Evolutionary conservation across 2,797 vertebrate species (phyloP).

Genomic region (Peromyscus attwateri): DNA sequence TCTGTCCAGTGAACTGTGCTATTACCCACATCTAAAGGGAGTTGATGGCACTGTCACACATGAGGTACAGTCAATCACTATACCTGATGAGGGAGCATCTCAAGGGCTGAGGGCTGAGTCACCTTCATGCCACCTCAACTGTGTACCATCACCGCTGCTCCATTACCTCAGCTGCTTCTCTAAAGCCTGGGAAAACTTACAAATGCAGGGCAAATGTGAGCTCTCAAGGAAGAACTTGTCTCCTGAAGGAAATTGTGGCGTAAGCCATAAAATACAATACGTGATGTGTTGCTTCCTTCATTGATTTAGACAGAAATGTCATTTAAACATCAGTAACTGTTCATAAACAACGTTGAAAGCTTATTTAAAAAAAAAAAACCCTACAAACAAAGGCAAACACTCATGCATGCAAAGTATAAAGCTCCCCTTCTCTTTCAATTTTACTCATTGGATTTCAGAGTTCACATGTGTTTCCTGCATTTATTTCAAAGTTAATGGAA

Average conservation of each 20-base stretch:
- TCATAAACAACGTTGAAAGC: conserved; percentile 34
- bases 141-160: conserved; percentile 56
- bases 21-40: conserved; percentile 82
- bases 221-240: conserved; percentile 36
- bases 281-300: neutral
- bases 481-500: conserved; percentile 32
- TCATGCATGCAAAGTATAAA: neutral
- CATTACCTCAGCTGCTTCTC: conserved; percentile 69
- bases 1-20: conserved; percentile 81
- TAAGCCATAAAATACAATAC: neutral
- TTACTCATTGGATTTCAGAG: neutral
- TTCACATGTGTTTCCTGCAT: neutral
- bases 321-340: neutral
- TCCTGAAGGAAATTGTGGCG: neutral
- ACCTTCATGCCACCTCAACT: conserved; percentile 86
- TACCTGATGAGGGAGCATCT: conserved; percentile 74
- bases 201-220: rapidly evolving
- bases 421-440: neutral
- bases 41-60: conserved; percentile 79
- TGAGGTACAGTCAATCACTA: conserved; percentile 74
- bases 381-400: neutral
- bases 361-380: neutral
- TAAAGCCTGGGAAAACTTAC: conserved; percentile 33
- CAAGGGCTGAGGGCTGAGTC: conserved; percentile 84
- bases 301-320: neutral